Evolutionary conservation across 2,797 vertebrate species (phyloP).

Genomic region (Sebastes aleutianus): DNA sequence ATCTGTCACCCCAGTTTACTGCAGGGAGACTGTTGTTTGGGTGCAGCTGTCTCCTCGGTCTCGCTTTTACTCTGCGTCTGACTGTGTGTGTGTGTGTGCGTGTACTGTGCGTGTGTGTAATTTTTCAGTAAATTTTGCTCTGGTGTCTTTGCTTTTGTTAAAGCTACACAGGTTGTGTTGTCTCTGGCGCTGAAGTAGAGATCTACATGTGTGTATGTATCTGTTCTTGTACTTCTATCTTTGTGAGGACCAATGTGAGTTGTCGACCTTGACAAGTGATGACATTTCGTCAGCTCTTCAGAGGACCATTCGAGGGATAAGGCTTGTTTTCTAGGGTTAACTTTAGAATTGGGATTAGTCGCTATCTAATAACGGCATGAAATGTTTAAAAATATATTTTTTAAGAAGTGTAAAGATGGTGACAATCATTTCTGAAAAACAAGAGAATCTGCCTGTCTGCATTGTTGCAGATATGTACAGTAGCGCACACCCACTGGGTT

Average conservation of each 20-base stretch:
- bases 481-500: no score
- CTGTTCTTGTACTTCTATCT: neutral
- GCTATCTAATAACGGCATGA: neutral
- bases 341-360: neutral
- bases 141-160: neutral
- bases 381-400: neutral
- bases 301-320: neutral
- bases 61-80: conserved; percentile 30
- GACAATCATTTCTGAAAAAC: neutral
- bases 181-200: neutral
- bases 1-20: conserved; percentile 63
- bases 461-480: no score
- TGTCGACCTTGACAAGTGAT: neutral
- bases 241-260: neutral
- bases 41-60: conserved; percentile 67
- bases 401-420: neutral
- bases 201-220: neutral
- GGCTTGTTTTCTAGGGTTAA: neutral
- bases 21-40: conserved; percentile 63
- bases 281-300: neutral
- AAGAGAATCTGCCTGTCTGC: neutral
- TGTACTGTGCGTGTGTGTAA: neutral
- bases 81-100: neutral
- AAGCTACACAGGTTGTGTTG: neutral
- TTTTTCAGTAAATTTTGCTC: neutral